Evolutionary conservation across 1,140 invertebrate species (phyloP), one percentile per base, ranked within the genome.

Genomic region (Sogatella furcifera): DNA sequence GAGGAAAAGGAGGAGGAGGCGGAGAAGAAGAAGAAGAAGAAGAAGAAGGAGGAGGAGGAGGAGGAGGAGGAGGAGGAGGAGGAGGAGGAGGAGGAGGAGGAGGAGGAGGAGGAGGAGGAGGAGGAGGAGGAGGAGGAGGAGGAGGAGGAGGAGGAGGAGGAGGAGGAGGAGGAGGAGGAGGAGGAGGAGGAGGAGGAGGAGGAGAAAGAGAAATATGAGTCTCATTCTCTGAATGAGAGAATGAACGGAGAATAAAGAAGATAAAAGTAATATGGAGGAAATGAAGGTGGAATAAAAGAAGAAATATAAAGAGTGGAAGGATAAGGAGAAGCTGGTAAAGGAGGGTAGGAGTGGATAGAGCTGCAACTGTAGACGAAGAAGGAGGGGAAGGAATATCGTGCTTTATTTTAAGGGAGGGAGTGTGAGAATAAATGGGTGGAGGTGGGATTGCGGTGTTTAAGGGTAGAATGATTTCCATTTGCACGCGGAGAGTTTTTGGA

Each of bases 21-120:
- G 65, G 62, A n/a, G 24, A 53, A 60, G 58, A 61, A 65, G 61
- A 58, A 59, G 64, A 59, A 57, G 54, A 62, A 58, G 61, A 46
- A 52, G 54, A 62, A 61, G 62, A 53, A 60, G 58, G 59, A 65
- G 61, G 56, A 59, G 64, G 61, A 57, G 54, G 62, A 58, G 61
- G 53, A 52, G 54, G 61, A 61, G 52, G 57, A 54, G 55, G 55
- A 38, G 28, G 19, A 52, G 54, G 52, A 53, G 22, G 21, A 65
- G 43, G 41, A 52, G 59, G 22, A 41, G 13, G 52, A 43, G 46
- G 56, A 46, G 44, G 38, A 28, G 44, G 34, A 44, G 31, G 34
- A 41, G 6, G 17, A 49, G 34, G 41, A 60, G 15, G 60, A 11
- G 53, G 43, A 49, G 65, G 55, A 62, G 60, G 53, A 55, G 19